A percentile compares a stretch with the other conserved stretches of the same genome.
These are phyloP conservation scores for Triplophysa rosa DNA, from an alignment of 2,113 vertebrate species.

Conservation along the genomic window DNA sequence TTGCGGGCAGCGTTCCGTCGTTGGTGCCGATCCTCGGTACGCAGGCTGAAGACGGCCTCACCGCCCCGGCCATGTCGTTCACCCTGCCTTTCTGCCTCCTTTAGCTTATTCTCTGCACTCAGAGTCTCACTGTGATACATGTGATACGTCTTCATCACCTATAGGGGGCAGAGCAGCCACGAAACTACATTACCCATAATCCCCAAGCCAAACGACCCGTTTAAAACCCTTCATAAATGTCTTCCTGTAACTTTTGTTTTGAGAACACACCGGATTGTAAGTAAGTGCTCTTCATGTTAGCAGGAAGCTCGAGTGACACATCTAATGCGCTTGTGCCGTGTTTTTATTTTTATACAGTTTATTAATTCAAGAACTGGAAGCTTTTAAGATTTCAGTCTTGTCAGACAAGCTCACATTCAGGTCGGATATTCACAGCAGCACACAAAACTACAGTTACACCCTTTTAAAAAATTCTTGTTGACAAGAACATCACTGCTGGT, in stretches of 20 bases:
- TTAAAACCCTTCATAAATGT: too few species aligned
- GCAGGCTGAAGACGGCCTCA: constrained; percentile 91
- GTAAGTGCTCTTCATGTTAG: background rate
- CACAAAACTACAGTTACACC: background rate
- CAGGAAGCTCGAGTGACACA: background rate
- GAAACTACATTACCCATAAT: constrained; percentile 22
- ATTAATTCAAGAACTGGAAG: constrained; percentile 37
- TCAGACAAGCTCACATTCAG: constrained; percentile 21
- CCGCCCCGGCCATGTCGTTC: constrained; percentile 86
- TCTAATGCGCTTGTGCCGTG: background rate
- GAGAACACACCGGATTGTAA: background rate
- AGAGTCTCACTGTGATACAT: constrained; percentile 97
- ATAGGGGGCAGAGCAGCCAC: constrained; percentile 11
- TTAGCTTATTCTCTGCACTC: constrained; percentile 92
- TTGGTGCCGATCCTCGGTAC: constrained; percentile 94
- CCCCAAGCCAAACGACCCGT: background rate
- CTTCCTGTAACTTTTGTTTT: background rate
- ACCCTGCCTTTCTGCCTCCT: constrained; percentile 96
- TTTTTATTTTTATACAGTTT: constrained; percentile 17
- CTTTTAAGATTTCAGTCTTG: constrained; percentile 33
- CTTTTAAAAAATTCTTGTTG: background rate
- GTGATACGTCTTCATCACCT: constrained; percentile 99
- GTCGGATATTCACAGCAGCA: background rate
- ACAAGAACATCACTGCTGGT: background rate
- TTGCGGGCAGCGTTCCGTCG: constrained; percentile 97